Evolutionary conservation across 1,140 invertebrate genomes (phyloP), one percentile per base, ranked within the genome.

Genomic region (Laodelphax striatellus): DNA sequence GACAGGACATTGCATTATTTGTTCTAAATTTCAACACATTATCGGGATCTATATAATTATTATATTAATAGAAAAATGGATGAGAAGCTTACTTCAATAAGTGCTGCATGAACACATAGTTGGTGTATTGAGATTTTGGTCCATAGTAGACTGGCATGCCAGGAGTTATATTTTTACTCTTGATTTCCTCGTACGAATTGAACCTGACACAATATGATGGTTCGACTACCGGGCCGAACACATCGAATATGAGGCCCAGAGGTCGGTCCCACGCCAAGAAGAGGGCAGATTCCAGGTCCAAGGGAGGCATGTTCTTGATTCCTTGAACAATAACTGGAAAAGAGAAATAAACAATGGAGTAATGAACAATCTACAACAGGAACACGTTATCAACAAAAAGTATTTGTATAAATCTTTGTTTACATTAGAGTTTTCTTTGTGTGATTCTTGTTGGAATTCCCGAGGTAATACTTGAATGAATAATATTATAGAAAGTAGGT

Each of bases 231-330:
- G 81, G 77, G 5, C 93, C 93, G 74, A 96, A 86, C 5, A 95
- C 90, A 79, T 97, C 94, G 76, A 92, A 94, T 57, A 97, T 81
- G 67, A 82, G 79, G 3, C 90, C 90, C 0, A 92, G 71, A 2
- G 85, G 79, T 46, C 82, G 75, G 14, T 87, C 88, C 69, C 80
- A 78, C 9, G 89, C 83, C 43, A 89, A 63, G 70, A 95, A 95
- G 22, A 95, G 72, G 21, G 94, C 78, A 5, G 87, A 88, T 57
- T 94, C 91, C 55, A 94, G 71, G 77, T 95, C 84, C 44, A 94
- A 78, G 0, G 88, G 80, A 55, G 88, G 86, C 38, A 81, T 83
- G 55, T 80, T 79, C 52, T 80, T 79, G 38, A 82, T 71, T 38
- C 84, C 78, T 63, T 84, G 78, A 38, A 92, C 80, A 63, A 90